Percentiles rank a stretch among this genome's conserved stretches.
phyloP scores from a whole-genome alignment of 2,888 invertebrate species.

The Tetranychus piercei region DNA sequence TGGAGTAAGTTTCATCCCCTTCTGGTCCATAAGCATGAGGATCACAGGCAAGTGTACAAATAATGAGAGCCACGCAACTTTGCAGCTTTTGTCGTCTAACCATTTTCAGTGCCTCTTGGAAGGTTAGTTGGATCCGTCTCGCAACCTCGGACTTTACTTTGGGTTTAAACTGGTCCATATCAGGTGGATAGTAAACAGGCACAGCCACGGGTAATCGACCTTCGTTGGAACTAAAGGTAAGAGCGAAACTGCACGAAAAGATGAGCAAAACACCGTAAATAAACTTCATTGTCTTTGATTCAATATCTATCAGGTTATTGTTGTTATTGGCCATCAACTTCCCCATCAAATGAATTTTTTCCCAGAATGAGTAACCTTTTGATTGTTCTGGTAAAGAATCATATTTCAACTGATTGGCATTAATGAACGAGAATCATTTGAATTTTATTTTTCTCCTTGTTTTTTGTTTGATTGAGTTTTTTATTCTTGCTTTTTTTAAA shows the following conservation, averaged over 20 bases:
- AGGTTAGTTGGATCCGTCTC: background rate
- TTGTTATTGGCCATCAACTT: no score
- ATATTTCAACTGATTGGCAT: no score
- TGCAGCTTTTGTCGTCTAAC: background rate
- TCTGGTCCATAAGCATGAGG: background rate
- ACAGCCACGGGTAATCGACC: background rate
- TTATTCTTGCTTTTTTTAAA: background rate
- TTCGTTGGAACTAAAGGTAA: no score
- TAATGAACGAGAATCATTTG: background rate
- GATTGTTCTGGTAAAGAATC: no score
- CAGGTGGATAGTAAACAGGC: background rate
- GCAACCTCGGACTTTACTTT: background rate
- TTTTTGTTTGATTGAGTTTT: background rate
- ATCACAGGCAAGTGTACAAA: conserved; percentile 1
- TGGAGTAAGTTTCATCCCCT: background rate
- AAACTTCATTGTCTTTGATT: no score
- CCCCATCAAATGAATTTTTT: no score
- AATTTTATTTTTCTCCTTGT: background rate
- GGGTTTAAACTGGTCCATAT: background rate
- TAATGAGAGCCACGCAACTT: background rate
- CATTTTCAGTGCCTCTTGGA: background rate
- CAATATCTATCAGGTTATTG: no score
- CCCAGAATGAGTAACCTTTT: no score
- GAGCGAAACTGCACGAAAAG: no score
- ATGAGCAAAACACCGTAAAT: no score